Percentiles rank a stretch among this genome's conserved stretches.
phyloP scores from a whole-genome alignment of 2,113 vertebrate species.

The Saccopteryx bilineata region DNA sequence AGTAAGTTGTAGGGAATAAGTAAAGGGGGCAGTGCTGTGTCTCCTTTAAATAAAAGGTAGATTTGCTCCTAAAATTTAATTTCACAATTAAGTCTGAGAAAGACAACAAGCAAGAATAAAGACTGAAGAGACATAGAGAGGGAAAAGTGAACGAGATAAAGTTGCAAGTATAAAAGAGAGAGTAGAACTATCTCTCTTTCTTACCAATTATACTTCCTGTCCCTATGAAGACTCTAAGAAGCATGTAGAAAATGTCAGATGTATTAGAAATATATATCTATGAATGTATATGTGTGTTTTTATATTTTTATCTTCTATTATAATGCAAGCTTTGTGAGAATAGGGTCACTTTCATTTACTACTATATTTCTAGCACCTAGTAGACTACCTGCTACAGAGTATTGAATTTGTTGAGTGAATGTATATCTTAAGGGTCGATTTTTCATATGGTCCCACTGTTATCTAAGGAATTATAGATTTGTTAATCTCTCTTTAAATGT shows the following conservation, averaged over 20 bases:
- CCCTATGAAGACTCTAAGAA: background rate
- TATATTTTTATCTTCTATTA: background rate
- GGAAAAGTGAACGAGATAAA: background rate
- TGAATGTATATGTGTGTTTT: background rate
- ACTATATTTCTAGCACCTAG: background rate
- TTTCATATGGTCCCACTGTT: background rate
- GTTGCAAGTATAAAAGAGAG: background rate
- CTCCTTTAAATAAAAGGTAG: constrained; percentile 34
- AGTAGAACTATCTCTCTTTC: background rate
- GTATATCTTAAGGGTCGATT: background rate
- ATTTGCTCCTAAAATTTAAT: constrained; percentile 46
- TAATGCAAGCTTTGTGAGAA: background rate
- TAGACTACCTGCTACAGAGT: background rate
- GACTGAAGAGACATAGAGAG: background rate
- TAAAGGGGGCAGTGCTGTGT: background rate
- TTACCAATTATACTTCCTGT: background rate
- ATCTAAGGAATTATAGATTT: background rate
- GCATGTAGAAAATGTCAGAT: background rate
- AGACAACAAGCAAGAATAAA: background rate
- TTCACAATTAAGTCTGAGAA: background rate
- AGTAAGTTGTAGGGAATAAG: background rate
- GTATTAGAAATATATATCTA: background rate
- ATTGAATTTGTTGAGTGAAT: constrained; percentile 2
- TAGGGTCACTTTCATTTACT: background rate
- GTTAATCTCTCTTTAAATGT: constrained; percentile 44